phyloP scores from a whole-genome alignment of 2,113 vertebrate species.

The Peromyscus californicus region DNA sequence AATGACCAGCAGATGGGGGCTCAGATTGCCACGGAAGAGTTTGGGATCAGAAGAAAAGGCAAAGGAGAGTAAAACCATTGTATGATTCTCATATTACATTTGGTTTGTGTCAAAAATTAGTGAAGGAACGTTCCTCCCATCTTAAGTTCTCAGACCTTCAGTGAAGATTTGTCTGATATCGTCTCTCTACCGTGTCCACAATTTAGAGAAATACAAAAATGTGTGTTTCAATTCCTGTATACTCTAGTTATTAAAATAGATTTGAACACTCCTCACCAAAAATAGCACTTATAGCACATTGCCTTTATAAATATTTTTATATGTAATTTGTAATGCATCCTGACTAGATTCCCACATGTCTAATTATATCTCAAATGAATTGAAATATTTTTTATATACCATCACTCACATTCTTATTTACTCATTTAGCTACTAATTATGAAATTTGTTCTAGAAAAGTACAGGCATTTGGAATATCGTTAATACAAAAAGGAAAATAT shows the following conservation, averaged over 20 bases:
- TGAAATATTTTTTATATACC: constrained; percentile 69
- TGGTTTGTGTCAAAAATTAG: background rate
- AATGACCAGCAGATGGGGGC: constrained; percentile 53
- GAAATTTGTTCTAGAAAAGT: constrained; percentile 64
- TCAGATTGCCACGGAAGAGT: background rate
- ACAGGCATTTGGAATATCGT: background rate
- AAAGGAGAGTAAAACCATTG: background rate
- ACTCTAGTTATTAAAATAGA: constrained; percentile 31
- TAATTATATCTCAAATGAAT: constrained; percentile 61
- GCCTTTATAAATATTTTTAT: background rate
- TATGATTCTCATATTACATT: background rate
- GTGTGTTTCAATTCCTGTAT: background rate
- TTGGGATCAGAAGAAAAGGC: background rate
- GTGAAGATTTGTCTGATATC: background rate
- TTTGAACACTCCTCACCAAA: constrained; percentile 19
- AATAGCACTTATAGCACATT: background rate
- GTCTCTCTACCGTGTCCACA: background rate
- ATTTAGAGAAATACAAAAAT: constrained; percentile 37
- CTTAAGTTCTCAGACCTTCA: background rate
- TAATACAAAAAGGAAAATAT: constrained; percentile 64
- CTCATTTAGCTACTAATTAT: constrained; percentile 45
- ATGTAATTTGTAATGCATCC: background rate
- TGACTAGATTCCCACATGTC: constrained; percentile 12
- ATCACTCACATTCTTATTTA: constrained; percentile 66
- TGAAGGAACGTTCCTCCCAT: background rate